These are phyloP conservation scores for Graphium colonna DNA, from an alignment of 2,888 invertebrate species.

Conservation along the genomic window DNA sequence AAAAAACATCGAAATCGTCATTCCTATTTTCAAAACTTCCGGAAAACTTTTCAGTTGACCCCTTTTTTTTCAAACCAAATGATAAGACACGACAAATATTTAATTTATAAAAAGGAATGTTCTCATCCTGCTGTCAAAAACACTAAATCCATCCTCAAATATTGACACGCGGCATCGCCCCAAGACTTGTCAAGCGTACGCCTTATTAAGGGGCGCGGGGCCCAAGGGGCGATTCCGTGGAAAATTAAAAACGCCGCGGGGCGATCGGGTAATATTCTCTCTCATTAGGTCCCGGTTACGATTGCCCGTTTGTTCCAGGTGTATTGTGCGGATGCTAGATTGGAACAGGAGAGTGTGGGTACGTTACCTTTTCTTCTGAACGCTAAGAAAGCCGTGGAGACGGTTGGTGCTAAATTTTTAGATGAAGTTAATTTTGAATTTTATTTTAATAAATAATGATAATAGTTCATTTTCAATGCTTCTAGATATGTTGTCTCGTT, in stretches of 20 bases:
- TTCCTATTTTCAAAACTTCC: no score
- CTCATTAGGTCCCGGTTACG: slow-evolving; percentile 56
- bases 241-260: slow-evolving; percentile 78
- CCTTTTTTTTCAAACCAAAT: no score
- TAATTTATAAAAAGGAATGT: no score
- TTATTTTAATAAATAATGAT: no score
- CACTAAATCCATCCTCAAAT: background rate
- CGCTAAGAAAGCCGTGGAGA: slow-evolving; percentile 7
- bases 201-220: slow-evolving; percentile 19
- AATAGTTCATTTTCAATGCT: no score
- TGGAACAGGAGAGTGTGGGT: slow-evolving; percentile 13
- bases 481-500: no score
- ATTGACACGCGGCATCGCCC: background rate
- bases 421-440: no score
- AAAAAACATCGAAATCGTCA: no score
- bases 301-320: slow-evolving; percentile 61
- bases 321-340: slow-evolving; percentile 35
- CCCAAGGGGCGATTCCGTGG: slow-evolving; percentile 60
- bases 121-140: no score
- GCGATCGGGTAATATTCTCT: slow-evolving; percentile 69
- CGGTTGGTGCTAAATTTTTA: background rate
- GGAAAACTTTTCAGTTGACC: no score
- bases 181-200: slow-evolving; percentile 16
- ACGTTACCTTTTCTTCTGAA: background rate
- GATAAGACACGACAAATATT: no score